Percentiles rank a stretch among this genome's conserved stretches.
These are phyloP conservation scores for Synanthedon myopaeformis DNA, from an alignment of 2,888 invertebrate genomes.

Conservation along the genomic window DNA sequence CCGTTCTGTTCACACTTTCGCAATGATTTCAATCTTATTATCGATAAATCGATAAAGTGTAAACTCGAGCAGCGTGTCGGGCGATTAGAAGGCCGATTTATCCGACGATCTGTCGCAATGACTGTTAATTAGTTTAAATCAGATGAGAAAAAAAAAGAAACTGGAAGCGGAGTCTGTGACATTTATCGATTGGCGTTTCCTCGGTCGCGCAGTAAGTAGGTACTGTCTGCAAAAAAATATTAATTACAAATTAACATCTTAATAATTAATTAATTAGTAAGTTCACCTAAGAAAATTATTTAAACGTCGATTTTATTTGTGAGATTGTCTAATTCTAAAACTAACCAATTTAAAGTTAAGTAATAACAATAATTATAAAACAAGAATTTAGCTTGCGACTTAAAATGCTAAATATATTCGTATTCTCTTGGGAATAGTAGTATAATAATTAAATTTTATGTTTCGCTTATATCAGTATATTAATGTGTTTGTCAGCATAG, in stretches of 20 bases:
- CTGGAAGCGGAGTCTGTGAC: conserved; percentile 9
- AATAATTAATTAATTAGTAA: too few species aligned
- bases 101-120: conserved; percentile 29
- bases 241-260: background rate
- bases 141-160: conserved; percentile 41
- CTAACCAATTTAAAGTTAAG: too few species aligned
- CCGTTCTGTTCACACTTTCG: background rate
- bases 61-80: conserved; percentile 21
- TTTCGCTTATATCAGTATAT: too few species aligned
- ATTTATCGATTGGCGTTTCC: conserved; percentile 19
- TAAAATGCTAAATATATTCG: too few species aligned
- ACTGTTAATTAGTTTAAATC: conserved; percentile 40
- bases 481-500: too few species aligned
- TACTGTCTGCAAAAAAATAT: conserved; percentile 6
- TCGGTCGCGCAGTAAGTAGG: conserved; percentile 9
- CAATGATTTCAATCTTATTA: conserved; percentile 6
- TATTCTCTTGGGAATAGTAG: too few species aligned
- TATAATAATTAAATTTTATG: too few species aligned
- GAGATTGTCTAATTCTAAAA: too few species aligned
- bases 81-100: conserved; percentile 25
- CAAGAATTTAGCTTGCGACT: too few species aligned
- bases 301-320: too few species aligned
- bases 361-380: too few species aligned
- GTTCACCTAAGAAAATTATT: too few species aligned
- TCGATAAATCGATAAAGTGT: conserved; percentile 12